Percentiles rank a stretch among this genome's conserved stretches.
Evolutionary conservation across 2,888 invertebrate species (phyloP).

Genomic region (Leistus spinibarbis): DNA sequence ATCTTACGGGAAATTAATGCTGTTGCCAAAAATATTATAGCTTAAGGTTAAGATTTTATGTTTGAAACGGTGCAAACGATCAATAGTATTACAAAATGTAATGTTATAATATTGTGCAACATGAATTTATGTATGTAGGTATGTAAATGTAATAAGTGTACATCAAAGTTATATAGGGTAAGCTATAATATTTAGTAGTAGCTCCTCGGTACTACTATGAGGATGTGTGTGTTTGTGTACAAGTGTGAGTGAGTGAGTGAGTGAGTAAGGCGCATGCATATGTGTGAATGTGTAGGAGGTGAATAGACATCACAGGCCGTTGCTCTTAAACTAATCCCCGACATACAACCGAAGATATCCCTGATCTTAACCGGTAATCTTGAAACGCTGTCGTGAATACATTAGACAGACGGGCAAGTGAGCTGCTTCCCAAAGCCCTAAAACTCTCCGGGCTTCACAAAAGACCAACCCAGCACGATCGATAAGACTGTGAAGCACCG

Average conservation of each 20-base stretch:
- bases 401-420: conserved; percentile 38
- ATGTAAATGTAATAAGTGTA: background rate
- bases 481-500: conserved; percentile 15
- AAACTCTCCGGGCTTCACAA: conserved; percentile 39
- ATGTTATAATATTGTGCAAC: background rate
- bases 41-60: no score
- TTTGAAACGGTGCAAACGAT: no score
- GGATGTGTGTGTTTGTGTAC: background rate
- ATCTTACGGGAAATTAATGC: no score
- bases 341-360: conserved; percentile 39
- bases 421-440: conserved; percentile 31
- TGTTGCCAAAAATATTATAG: no score
- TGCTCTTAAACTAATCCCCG: conserved; percentile 40
- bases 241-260: background rate
- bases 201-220: background rate
- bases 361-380: conserved; percentile 39
- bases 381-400: conserved; percentile 39
- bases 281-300: conserved; percentile 17
- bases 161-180: background rate
- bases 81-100: background rate
- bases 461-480: conserved; percentile 27
- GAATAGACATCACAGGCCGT: conserved; percentile 38
- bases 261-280: background rate
- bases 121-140: background rate
- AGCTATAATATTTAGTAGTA: background rate